Evolutionary conservation across 2,888 invertebrate species (phyloP), one percentile per base, ranked within the genome.

Genomic region (Trachelus troglodyta): DNA sequence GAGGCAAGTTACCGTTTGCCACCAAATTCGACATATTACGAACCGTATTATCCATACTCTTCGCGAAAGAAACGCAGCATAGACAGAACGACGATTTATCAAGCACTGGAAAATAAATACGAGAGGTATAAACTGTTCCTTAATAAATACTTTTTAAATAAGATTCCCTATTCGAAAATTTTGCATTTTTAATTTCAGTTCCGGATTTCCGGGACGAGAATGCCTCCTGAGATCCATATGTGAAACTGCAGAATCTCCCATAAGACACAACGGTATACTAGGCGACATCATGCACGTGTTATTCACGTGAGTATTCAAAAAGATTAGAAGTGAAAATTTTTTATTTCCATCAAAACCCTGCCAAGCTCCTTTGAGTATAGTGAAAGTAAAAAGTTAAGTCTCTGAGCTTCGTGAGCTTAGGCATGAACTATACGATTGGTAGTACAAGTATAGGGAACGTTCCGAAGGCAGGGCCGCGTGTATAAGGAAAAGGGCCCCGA

Each of bases 1-100:
- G 96, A 96, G 87, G 94, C 95, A 0, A 94, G 94, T 87, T 96
- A 95, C 91, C 91, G 90, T 73, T 89, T 94, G 6, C 94, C 95
- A 0, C 92, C 89, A 31, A 95, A 95, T 85, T 92, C 88, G 33
- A 92, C 92, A 12, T 87, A 89, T 68, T 89, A 88, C 56, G 85
- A 87, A 15, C 77, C 82, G 1, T 83, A 80, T 69, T 80, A 68
- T 33, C 31, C 15, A n/a, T 31, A 76, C 78, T 33, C 75, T 78
- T 73, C 76, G 76, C 90, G 93, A 15, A 92, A 92, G 79, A 93
- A 92, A 80, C 91, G 94, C 23, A 93, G 93, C 86, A 92, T 94
- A 79, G 93, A 93, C 37, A 92, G 94, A 84, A 92, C 92, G 79
- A 89, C 93, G 73, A 92, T 94, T 30, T 94, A 94, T 87, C 92